Evolutionary conservation across 2,888 invertebrate species (phyloP), one percentile per base, ranked within the genome.

Genomic region (Eledona agricola): DNA sequence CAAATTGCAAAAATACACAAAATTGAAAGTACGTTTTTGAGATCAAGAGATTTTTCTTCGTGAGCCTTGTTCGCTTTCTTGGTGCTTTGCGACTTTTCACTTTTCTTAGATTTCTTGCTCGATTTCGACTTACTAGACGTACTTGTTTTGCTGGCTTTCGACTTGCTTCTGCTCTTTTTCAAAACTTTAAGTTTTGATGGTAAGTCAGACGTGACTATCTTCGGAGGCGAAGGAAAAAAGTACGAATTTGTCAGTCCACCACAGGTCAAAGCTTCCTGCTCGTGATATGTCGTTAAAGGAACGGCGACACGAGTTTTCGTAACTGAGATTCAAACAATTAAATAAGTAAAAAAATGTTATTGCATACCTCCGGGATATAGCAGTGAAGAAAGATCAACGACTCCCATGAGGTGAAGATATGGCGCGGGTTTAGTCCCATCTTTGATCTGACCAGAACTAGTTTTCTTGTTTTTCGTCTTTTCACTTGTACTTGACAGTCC

Each of bases 351-450:
- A 5, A 7, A 35, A 46, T 13, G 7, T 29, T n/a, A 35, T 4
- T 23, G 51, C 4, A 42, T 45, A 67, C 72, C 67, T 46, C 76
- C 76, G 5, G 76, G 76, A 66, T 74, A 75, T 13, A 76, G 51
- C 13, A 77, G 57, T 11, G 67, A 54, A 3, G 71, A 66, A 7
- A 76, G 49, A 63, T 77, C 74, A 6, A 73, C 47, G 12, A 70
- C 55, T 0, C 70, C 70, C 73, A 75, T 75, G 4, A 74, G 62
- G 57, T 77, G 76, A 28, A 77, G 59, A 54, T 49, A 69, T n/a
- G n/a, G n/a, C n/a, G n/a, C n/a, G n/a, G n/a, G n/a, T n/a, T n/a
- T n/a, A n/a, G n/a, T n/a, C n/a, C n/a, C n/a, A n/a, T n/a, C n/a
- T n/a, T n/a, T n/a, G n/a, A n/a, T n/a, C n/a, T n/a, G n/a, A n/a